Evolutionary conservation across 2,797 vertebrate genomes (phyloP).

Genomic region (Eulemur rubriventer): DNA sequence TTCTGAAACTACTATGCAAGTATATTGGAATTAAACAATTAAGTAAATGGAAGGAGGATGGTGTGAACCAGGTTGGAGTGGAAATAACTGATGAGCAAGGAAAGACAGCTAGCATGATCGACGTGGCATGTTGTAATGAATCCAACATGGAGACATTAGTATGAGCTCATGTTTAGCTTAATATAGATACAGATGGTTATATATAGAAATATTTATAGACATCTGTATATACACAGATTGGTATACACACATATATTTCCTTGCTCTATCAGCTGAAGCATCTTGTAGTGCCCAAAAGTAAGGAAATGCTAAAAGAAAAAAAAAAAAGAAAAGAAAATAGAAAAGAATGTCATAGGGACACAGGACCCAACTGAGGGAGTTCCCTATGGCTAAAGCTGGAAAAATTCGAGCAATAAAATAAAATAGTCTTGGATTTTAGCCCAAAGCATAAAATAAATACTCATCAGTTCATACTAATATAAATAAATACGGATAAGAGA

Average conservation of each 20-base stretch:
- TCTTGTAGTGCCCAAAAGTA: background rate
- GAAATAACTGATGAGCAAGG: background rate
- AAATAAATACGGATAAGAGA: background rate
- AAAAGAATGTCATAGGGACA: background rate
- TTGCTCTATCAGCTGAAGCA: background rate
- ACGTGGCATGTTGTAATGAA: background rate
- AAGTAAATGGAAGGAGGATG: background rate
- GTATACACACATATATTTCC: background rate
- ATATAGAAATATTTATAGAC: background rate
- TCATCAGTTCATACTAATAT: background rate
- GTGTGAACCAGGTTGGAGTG: background rate
- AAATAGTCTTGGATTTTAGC: background rate
- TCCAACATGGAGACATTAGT: background rate
- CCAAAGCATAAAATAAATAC: background rate
- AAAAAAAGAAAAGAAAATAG: background rate
- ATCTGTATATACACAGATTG: background rate
- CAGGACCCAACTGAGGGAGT: background rate
- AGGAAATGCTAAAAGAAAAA: background rate
- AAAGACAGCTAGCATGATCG: background rate
- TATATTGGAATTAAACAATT: background rate
- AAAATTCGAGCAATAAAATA: background rate
- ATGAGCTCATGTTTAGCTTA: background rate
- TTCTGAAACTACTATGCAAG: background rate
- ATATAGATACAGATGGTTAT: background rate
- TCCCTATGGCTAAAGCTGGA: background rate